Conservation (phyloP, 1,140 invertebrate genomes). For the Eubasilissa regina region DNA sequence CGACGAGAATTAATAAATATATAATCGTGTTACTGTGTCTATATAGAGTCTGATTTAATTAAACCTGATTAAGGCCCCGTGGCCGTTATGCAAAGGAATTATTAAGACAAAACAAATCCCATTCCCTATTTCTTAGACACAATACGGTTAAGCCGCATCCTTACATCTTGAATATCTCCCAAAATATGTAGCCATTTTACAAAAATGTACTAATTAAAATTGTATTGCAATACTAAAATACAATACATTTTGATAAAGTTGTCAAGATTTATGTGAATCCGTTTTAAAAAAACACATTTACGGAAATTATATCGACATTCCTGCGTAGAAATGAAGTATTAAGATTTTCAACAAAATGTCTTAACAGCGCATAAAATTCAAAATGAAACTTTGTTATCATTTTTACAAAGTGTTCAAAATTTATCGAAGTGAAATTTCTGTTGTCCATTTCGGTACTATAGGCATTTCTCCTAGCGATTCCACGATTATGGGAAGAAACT, state of each 20-base stretch:
- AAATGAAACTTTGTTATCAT: no score
- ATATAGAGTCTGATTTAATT: constrained; percentile 32
- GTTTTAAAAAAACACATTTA: no score
- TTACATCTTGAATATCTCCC: background rate
- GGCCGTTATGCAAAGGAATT: constrained; percentile 35
- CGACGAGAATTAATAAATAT: constrained; percentile 28
- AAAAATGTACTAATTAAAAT: no score
- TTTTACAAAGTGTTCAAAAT: background rate
- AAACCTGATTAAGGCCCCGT: constrained; percentile 36
- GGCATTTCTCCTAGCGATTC: background rate
- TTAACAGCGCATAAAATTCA: no score
- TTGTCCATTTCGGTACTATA: background rate
- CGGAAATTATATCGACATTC: no score
- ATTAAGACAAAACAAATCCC: constrained; percentile 38
- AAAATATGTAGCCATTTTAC: no score
- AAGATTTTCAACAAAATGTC: no score
- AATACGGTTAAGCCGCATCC: constrained; percentile 17
- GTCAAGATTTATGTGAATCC: no score
- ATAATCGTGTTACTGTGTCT: constrained; percentile 16
- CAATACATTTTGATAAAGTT: no score
- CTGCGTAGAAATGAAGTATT: no score
- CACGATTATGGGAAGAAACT: constrained; percentile 42
- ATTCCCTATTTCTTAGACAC: constrained; percentile 6
- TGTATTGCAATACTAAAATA: no score
- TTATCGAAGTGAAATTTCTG: background rate